These are phyloP conservation scores for Rhea pennata DNA, from an alignment of 2,113 vertebrate genomes.

Conservation along the genomic window DNA sequence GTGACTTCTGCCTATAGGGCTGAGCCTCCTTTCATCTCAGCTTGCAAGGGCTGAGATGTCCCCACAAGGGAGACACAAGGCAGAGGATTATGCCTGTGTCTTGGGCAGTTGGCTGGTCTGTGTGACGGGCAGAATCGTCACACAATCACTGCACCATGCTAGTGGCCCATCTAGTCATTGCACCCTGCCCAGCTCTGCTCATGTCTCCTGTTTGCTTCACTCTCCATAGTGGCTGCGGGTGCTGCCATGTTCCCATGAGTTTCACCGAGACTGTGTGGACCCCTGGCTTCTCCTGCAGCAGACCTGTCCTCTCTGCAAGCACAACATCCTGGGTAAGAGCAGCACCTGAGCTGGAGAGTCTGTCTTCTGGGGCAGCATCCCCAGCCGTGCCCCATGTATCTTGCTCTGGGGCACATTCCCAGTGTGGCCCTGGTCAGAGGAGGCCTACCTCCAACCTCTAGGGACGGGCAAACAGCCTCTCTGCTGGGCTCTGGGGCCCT, in stretches of 20 bases:
- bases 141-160: no score
- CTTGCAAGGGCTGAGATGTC: rapidly evolving
- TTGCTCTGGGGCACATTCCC: no score
- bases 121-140: background rate
- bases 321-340: constrained; percentile 86
- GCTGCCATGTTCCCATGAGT: constrained; percentile 92
- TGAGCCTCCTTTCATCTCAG: rapidly evolving
- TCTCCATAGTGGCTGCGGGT: constrained; percentile 87
- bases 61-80: rapidly evolving
- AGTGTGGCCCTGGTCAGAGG: no score
- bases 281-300: constrained; percentile 94
- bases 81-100: rapidly evolving
- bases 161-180: background rate
- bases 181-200: background rate
- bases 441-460: background rate
- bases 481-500: background rate
- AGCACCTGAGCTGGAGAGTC: background rate
- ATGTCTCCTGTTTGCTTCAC: rapidly evolving
- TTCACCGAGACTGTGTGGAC: constrained; percentile 94
- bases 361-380: background rate
- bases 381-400: rapidly evolving
- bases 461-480: background rate
- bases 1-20: background rate
- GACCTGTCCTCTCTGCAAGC: constrained; percentile 95
- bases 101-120: rapidly evolving